Evolutionary conservation across 1,140 invertebrate genomes (phyloP).

Genomic region (Zaprionus davidi): DNA sequence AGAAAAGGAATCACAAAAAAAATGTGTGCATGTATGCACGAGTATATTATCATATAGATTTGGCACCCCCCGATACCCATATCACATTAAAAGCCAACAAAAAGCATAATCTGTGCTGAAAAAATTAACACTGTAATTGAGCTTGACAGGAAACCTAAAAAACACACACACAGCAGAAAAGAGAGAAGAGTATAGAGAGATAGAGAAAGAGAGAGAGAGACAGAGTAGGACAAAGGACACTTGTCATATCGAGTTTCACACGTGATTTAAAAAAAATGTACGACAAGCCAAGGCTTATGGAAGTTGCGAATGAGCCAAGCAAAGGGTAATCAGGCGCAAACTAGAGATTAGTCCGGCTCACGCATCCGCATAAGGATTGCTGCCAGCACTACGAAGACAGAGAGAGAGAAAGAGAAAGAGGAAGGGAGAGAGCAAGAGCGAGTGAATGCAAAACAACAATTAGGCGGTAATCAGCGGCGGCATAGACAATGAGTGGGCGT

Average conservation of each 20-base stretch:
- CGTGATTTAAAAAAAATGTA: conserved; percentile 71
- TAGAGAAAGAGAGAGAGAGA: neutral
- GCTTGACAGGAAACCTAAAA: conserved; percentile 83
- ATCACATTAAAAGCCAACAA: conserved; percentile 22
- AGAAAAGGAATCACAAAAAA: conserved; percentile 6
- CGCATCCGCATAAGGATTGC: neutral
- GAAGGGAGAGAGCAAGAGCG: neutral
- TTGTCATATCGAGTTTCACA: conserved; percentile 73
- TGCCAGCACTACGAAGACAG: too few species aligned
- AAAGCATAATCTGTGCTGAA: conserved; percentile 24
- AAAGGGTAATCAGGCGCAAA: conserved; percentile 75
- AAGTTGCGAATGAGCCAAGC: conserved; percentile 47
- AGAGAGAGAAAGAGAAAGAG: neutral
- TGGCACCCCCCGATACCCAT: conserved; percentile 18
- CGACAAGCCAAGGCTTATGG: conserved; percentile 46
- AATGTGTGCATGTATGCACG: neutral
- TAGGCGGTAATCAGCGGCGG: conserved; percentile 50
- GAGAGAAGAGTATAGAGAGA: neutral
- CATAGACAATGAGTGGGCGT: conserved; percentile 35
- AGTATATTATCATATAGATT: conserved; percentile 17
- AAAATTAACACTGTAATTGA: conserved; percentile 81
- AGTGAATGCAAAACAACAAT: conserved; percentile 52
- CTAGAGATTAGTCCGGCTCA: conserved; percentile 59
- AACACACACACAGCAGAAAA: conserved; percentile 41
- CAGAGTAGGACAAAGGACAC: conserved; percentile 59